Conservation (phyloP, 2,113 vertebrate genomes). For the Otocyon megalotis region DNA sequence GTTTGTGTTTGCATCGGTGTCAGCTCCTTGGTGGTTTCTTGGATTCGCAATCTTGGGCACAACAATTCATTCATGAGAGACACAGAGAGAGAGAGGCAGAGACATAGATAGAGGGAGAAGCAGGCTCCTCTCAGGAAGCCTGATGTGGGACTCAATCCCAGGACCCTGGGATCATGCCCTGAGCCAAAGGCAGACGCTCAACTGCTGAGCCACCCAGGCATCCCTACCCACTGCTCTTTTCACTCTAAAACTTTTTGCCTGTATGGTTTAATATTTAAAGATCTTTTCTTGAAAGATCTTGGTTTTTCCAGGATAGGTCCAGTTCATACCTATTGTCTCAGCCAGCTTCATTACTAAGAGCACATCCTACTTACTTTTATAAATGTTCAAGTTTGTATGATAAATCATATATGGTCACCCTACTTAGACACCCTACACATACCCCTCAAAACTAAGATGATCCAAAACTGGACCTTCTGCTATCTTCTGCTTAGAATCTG, state of each 20-base stretch:
- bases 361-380: neutral
- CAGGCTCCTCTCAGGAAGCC: no score
- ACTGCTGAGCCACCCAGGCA: no score
- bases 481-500: neutral
- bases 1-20: no score
- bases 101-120: no score
- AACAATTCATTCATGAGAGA: no score
- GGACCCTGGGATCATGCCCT: no score
- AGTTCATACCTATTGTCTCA: neutral
- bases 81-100: no score
- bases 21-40: no score
- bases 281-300: neutral
- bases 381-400: neutral
- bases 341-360: neutral
- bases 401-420: neutral
- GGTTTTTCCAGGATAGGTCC: neutral
- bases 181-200: no score
- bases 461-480: neutral
- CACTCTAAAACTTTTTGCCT: neutral
- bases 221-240: neutral
- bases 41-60: no score
- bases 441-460: neutral
- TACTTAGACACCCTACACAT: neutral
- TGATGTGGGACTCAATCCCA: no score
- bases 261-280: neutral